Conservation (phyloP, 2,888 invertebrate species). For the Octonoba sinensis region DNA sequence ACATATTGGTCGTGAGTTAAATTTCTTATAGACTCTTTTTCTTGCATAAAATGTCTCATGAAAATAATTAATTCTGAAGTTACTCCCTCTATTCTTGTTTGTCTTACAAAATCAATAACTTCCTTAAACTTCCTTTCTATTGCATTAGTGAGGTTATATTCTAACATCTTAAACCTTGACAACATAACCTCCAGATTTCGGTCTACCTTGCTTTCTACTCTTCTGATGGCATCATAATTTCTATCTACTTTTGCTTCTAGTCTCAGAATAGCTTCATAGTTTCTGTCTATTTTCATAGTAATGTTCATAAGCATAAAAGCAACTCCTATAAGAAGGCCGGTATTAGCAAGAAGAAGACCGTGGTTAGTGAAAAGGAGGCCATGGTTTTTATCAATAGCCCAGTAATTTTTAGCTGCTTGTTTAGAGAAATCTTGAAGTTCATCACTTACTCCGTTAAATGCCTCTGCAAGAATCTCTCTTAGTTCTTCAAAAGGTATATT, state of each 20-base stretch:
- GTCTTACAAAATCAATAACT: neutral
- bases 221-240: neutral
- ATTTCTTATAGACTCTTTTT: slow-evolving; percentile 1
- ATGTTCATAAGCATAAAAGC: neutral
- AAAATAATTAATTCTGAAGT: neutral
- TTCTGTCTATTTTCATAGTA: neutral
- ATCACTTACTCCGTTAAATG: neutral
- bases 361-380: neutral
- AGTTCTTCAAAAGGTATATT: neutral
- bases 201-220: neutral
- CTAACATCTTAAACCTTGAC: neutral
- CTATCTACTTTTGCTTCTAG: neutral
- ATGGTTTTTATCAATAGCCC: neutral
- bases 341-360: neutral
- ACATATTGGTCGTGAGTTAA: neutral
- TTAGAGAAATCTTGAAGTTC: neutral
- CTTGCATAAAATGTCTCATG: neutral
- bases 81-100: neutral
- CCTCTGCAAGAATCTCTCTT: too few relatives aligned
- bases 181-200: neutral
- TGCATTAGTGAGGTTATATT: neutral
- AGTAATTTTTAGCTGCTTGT: neutral
- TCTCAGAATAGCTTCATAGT: neutral
- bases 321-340: neutral
- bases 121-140: neutral